Percentiles rank a stretch among this genome's conserved stretches.
Evolutionary conservation across 2,797 vertebrate species (phyloP).

Genomic region (Esox lucius): DNA sequence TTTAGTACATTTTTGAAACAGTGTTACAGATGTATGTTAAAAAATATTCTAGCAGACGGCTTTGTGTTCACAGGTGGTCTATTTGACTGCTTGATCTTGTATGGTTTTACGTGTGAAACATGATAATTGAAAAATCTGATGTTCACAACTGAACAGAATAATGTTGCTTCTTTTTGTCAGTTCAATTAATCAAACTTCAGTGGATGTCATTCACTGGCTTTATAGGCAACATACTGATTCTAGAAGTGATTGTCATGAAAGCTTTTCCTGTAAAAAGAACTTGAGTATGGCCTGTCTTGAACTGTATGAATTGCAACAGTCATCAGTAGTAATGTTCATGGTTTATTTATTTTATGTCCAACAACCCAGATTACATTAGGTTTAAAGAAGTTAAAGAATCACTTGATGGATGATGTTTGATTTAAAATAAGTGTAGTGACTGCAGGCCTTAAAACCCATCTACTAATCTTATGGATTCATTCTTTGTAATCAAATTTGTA

Average conservation of each 20-base stretch:
- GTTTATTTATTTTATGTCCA: background rate
- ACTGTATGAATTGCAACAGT: too few species aligned
- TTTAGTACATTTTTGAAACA: too few species aligned
- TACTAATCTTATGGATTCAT: background rate
- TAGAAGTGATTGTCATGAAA: background rate
- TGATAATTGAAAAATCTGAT: background rate
- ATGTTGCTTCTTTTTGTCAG: background rate
- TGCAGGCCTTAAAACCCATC: slow-evolving; percentile 1
- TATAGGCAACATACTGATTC: background rate
- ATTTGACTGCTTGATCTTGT: background rate
- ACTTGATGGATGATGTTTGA: background rate
- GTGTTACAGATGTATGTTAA: background rate
- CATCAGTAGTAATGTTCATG: background rate
- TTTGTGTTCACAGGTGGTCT: background rate
- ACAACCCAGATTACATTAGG: background rate
- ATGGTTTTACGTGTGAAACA: background rate
- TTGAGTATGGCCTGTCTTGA: background rate
- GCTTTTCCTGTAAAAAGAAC: background rate
- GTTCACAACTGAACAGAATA: background rate
- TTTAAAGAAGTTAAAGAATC: background rate
- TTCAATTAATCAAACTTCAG: background rate
- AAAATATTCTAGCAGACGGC: background rate
- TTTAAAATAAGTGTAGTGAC: background rate
- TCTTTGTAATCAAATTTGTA: slow-evolving; percentile 31
- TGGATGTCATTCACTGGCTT: background rate